Evolutionary conservation across 2,113 vertebrate species (phyloP).

Genomic region (Bubo bubo): DNA sequence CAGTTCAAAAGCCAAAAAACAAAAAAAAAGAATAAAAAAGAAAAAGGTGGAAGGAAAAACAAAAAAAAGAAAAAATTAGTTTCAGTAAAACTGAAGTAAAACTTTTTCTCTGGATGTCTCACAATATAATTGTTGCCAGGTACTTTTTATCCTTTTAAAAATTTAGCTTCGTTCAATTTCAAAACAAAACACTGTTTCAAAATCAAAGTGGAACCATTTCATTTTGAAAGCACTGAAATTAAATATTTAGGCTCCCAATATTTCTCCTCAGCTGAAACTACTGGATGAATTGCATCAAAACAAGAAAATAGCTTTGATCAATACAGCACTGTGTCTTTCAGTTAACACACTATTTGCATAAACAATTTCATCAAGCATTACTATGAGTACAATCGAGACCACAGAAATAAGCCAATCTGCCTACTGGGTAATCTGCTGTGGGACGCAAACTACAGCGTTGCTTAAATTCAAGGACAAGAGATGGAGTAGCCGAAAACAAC

Average conservation of each 20-base stretch:
- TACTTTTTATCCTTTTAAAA: background rate
- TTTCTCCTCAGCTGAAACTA: background rate
- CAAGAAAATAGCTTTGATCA: constrained; percentile 53
- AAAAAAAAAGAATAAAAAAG: fast-evolving
- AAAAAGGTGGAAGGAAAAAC: background rate
- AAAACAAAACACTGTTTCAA: constrained; percentile 49
- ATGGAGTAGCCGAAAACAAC: background rate
- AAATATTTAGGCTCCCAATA: constrained; percentile 40
- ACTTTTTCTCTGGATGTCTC: background rate
- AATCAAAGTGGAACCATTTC: constrained; percentile 3
- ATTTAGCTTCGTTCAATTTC: background rate
- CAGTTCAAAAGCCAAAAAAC: background rate
- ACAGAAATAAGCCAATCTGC: constrained; percentile 4
- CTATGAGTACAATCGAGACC: background rate
- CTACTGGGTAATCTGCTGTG: background rate
- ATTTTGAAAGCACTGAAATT: background rate
- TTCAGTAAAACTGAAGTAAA: background rate
- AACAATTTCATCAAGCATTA: constrained; percentile 32
- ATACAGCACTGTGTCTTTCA: background rate
- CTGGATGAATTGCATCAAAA: constrained; percentile 27
- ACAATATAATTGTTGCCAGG: background rate
- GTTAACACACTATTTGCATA: constrained; percentile 58
- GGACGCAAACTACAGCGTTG: background rate
- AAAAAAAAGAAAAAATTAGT: background rate
- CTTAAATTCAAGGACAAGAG: background rate